These are phyloP conservation scores for Rhadina sibilatrix DNA, from an alignment of 2,113 vertebrate species.

Conservation along the genomic window DNA sequence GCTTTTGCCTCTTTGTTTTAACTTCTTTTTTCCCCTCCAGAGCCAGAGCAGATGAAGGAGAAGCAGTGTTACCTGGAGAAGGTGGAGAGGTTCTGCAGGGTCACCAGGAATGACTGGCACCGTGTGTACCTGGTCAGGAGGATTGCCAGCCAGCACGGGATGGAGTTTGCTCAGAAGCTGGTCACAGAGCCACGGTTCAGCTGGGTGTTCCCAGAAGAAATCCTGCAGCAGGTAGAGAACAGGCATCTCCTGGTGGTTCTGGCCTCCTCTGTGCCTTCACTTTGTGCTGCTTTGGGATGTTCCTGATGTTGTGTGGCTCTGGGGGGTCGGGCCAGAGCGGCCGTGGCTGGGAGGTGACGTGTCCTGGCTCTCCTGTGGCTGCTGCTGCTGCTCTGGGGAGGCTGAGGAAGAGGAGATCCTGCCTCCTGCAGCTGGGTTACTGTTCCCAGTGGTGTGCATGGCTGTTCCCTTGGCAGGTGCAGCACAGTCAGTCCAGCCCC, in stretches of 20 bases:
- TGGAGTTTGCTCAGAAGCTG: conserved; percentile 82
- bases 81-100: conserved; percentile 70
- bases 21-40: neutral
- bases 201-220: conserved; percentile 87
- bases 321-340: neutral
- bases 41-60: neutral
- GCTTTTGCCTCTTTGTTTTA: neutral
- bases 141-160: conserved; percentile 76
- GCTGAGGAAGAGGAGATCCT: neutral
- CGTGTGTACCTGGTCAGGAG: conserved; percentile 86
- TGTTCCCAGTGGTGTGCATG: neutral
- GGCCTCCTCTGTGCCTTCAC: neutral
- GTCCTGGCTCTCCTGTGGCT: neutral
- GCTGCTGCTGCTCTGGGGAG: neutral
- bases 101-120: conserved; percentile 81
- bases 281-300: neutral
- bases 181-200: conserved; percentile 23
- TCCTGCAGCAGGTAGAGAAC: conserved; percentile 75
- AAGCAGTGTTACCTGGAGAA: conserved; percentile 49
- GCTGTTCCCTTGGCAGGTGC: neutral
- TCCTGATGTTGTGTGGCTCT: neutral
- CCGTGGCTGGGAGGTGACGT: neutral
- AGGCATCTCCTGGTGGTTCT: neutral
- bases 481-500: conserved; percentile 41
- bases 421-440: neutral